A percentile compares a stretch with the other conserved stretches of the same genome.
These are phyloP conservation scores for Catostomus latipinnis DNA, from an alignment of 2,797 vertebrate genomes.

Conservation along the genomic window DNA sequence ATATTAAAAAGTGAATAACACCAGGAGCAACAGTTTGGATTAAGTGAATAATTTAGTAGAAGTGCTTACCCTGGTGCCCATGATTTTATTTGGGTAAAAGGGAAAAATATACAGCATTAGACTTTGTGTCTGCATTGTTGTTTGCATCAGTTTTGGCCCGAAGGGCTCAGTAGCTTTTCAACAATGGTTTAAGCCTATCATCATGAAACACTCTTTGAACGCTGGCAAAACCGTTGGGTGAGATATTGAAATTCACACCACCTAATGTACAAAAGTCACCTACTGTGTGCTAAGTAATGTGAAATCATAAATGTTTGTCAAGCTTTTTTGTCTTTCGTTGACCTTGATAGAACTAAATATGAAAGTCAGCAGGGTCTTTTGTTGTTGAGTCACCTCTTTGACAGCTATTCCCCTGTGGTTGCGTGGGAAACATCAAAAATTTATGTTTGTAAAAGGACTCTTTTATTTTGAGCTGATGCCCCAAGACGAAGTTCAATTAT, in stretches of 20 bases:
- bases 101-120: conserved; percentile 14
- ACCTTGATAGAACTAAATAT: conserved; percentile 55
- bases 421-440: conserved; percentile 54
- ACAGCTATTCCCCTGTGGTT: conserved; percentile 45
- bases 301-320: conserved; percentile 28
- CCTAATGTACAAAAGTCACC: conserved; percentile 47
- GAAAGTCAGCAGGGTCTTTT: conserved; percentile 54
- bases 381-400: conserved; percentile 57
- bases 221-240: not conserved
- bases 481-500: conserved; percentile 39
- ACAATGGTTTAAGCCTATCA: not conserved
- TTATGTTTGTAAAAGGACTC: conserved; percentile 35
- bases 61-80: conserved; percentile 73
- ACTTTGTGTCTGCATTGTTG: conserved; percentile 15
- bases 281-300: conserved; percentile 17
- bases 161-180: conserved; percentile 13
- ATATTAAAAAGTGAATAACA: conserved; percentile 81
- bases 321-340: conserved; percentile 46
- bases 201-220: not conserved
- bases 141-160: conserved; percentile 10
- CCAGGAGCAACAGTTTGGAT: conserved; percentile 81
- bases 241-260: conserved; percentile 29
- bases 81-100: conserved; percentile 67
- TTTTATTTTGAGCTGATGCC: conserved; percentile 52
- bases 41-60: conserved; percentile 81